These are phyloP conservation scores for Heliconius erato DNA, from an alignment of 2,888 invertebrate genomes.

Conservation along the genomic window DNA sequence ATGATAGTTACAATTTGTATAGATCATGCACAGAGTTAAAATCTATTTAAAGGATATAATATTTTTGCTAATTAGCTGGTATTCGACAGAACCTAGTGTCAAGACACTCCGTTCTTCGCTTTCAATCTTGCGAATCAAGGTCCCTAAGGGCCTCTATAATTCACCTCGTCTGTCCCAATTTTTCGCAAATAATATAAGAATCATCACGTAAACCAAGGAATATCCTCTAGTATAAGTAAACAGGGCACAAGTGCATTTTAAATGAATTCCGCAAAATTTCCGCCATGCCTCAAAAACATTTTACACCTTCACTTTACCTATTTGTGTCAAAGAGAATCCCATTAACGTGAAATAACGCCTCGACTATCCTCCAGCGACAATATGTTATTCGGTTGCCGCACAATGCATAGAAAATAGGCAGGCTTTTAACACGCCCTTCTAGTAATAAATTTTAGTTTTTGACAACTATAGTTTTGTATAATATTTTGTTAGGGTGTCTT, in stretches of 20 bases:
- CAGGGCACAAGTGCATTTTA: neutral
- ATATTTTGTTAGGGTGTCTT: neutral
- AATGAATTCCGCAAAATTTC: constrained; percentile 17
- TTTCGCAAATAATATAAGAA: too few species aligned
- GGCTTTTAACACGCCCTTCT: constrained; percentile 44
- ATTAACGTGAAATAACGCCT: constrained; percentile 57
- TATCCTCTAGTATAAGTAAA: neutral
- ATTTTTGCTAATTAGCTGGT: too few species aligned
- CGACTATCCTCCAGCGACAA: constrained; percentile 46
- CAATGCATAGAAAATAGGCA: constrained; percentile 60
- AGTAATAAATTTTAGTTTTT: constrained; percentile 57
- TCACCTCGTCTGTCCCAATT: neutral
- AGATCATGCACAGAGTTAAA: too few species aligned
- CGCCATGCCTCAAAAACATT: constrained; percentile 35
- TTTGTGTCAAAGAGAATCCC: constrained; percentile 48
- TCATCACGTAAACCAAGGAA: neutral
- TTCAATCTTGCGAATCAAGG: too few species aligned
- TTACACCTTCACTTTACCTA: constrained; percentile 41
- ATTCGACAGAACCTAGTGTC: too few species aligned
- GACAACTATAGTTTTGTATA: constrained; percentile 49
- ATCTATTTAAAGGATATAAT: too few species aligned
- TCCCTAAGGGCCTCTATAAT: too few species aligned
- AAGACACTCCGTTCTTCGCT: too few species aligned
- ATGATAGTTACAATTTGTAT: too few species aligned
- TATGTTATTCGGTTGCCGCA: constrained; percentile 56